Evolutionary conservation across 2,888 invertebrate species (phyloP).

Genomic region (Chironomus riparius): DNA sequence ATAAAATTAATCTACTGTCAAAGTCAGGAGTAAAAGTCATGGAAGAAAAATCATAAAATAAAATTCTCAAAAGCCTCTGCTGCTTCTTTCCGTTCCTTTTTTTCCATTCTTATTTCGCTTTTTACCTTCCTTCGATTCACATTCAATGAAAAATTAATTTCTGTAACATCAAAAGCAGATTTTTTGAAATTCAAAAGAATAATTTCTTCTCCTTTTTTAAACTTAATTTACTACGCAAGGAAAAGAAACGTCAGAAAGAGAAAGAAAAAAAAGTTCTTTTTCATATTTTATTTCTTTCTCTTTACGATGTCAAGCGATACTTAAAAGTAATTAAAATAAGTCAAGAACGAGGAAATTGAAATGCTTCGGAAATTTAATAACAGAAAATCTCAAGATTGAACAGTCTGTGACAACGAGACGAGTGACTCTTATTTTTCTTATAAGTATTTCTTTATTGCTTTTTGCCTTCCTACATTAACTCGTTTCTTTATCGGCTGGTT

Average conservation of each 20-base stretch:
- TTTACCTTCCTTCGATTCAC: neutral
- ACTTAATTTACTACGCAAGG: neutral
- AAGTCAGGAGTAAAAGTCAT: neutral
- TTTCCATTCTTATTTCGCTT: neutral
- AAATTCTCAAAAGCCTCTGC: no score
- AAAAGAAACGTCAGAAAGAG: neutral
- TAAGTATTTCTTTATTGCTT: neutral
- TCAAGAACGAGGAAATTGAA: neutral
- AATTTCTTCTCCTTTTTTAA: no score
- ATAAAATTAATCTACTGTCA: slow-evolving; percentile 15
- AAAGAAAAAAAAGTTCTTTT: neutral
- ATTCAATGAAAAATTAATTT: neutral
- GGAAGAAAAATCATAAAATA: no score
- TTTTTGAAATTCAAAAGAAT: no score
- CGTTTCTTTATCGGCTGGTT: no score
- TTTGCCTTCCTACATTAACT: neutral
- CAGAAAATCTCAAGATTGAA: neutral
- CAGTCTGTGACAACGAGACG: neutral
- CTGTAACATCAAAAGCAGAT: neutral
- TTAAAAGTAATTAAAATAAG: neutral
- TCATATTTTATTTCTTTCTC: neutral
- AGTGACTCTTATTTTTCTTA: neutral
- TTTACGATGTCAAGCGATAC: neutral
- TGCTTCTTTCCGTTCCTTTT: neutral
- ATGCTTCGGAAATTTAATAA: neutral